phyloP scores from a whole-genome alignment of 2,888 invertebrate genomes.

The Itoplectis maculator region DNA sequence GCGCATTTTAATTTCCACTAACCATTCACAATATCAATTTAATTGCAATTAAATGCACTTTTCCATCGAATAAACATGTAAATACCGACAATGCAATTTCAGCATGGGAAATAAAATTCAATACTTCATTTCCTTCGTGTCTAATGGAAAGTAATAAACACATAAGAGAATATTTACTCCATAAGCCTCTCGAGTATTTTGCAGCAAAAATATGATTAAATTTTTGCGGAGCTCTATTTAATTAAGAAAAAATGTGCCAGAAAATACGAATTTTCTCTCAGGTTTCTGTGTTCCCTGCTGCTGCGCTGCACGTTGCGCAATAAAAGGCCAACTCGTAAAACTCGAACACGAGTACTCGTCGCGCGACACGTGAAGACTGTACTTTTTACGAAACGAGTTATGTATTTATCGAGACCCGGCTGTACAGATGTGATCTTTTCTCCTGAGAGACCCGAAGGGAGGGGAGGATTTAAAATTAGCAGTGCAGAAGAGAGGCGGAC shows the following conservation, averaged over 20 bases:
- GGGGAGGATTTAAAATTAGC: not conserved
- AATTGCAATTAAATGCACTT: not conserved
- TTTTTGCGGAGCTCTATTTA: not conserved
- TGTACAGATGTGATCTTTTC: conserved; percentile 40
- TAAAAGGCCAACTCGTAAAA: conserved; percentile 61
- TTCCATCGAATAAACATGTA: not conserved
- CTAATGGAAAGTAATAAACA: not conserved
- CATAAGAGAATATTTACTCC: not conserved
- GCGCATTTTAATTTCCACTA: not conserved
- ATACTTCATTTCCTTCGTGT: not conserved
- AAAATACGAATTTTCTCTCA: not conserved
- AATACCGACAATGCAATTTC: too few relatives aligned
- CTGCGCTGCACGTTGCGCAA: conserved; percentile 26
- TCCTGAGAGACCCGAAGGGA: conserved; percentile 5
- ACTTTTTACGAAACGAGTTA: conserved; percentile 48
- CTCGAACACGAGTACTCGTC: conserved; percentile 39
- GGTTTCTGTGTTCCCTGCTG: not conserved
- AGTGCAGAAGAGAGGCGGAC: conserved; percentile 14
- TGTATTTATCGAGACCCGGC: conserved; percentile 43
- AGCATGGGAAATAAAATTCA: not conserved
- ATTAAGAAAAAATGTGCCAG: not conserved
- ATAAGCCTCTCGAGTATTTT: not conserved
- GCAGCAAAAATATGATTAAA: not conserved
- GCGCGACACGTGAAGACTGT: conserved; percentile 34
- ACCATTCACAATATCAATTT: not conserved